Evolutionary conservation across 1,140 invertebrate genomes (phyloP), one percentile per base, ranked within the genome.

Genomic region (Aphaenogaster floridana): DNA sequence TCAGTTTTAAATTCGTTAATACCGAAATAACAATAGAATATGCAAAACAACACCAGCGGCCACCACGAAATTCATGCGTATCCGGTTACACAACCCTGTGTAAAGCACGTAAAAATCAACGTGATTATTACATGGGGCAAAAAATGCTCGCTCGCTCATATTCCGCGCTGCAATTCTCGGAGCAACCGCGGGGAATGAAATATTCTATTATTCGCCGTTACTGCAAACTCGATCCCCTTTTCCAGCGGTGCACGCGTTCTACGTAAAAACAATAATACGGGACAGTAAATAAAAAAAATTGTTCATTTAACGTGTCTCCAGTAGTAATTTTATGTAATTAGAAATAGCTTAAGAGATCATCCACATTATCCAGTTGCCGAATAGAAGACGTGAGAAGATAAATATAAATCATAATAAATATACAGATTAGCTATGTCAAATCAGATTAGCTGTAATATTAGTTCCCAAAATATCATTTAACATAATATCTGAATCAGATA

Each of bases 1-100:
- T 84, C 80, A 74, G 80, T 84, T 84, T 84, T 84, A 84, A 84
- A 84, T 84, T 76, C 80, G 80, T 84, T 84, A 84, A 84, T 84
- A 76, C 80, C 69, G 69, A 84, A 84, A 84, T 74, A 83, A 84
- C 80, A 84, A 84, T 84, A 84, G 80, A 84, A 84, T 84, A 83
- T 84, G 69, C 69, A 84, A 84, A 84, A 84, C 42, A 84, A 84
- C 61, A n/a, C 54, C 54, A 15, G 42, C 34, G 80, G 71, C 28
- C 54, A 42, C 54, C 52, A 48, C 69, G 5, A 84, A 84, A 84
- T 84, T 84, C 80, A 74, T 84, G 54, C 54, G 42, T 84, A 63
- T 84, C 80, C 80, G 80, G 80, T 84, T 74, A 76, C 80, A 76
- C 80, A 57, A 28, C 57, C 34, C 54, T n/a, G 42, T 61, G 57